phyloP scores from a whole-genome alignment of 2,888 invertebrate species.

The Bimastos eiseni region DNA sequence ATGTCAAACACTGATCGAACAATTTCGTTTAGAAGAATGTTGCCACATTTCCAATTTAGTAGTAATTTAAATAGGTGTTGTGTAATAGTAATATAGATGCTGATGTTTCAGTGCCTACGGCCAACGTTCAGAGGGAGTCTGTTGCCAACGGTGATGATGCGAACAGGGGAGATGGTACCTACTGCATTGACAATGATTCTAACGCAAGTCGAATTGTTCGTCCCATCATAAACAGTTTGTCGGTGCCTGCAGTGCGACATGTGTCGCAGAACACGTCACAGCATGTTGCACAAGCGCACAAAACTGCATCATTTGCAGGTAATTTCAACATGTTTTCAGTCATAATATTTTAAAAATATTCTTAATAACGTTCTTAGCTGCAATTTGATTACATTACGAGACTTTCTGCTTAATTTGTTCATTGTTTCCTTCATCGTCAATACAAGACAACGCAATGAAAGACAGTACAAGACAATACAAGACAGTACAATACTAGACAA shows the following conservation, averaged over 20 bases:
- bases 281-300: not conserved
- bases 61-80: not conserved
- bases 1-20: not conserved
- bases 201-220: not conserved
- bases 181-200: slow-evolving; percentile 5
- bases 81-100: too few relatives aligned
- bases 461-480: too few relatives aligned
- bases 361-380: not conserved
- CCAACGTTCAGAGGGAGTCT: not conserved
- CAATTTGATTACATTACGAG: too few relatives aligned
- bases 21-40: not conserved
- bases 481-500: too few relatives aligned
- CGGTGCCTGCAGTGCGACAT: not conserved
- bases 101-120: not conserved
- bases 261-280: not conserved
- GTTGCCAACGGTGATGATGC: not conserved
- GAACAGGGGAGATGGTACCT: not conserved
- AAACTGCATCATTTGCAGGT: not conserved
- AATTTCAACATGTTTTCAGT: not conserved
- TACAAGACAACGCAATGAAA: too few relatives aligned
- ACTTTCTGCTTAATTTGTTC: not conserved
- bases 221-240: slow-evolving; percentile 5
- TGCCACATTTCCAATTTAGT: not conserved
- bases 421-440: not conserved
- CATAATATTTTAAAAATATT: not conserved